Evolutionary conservation across 2,888 invertebrate genomes (phyloP).

Genomic region (Chrysopilus asiliformis): DNA sequence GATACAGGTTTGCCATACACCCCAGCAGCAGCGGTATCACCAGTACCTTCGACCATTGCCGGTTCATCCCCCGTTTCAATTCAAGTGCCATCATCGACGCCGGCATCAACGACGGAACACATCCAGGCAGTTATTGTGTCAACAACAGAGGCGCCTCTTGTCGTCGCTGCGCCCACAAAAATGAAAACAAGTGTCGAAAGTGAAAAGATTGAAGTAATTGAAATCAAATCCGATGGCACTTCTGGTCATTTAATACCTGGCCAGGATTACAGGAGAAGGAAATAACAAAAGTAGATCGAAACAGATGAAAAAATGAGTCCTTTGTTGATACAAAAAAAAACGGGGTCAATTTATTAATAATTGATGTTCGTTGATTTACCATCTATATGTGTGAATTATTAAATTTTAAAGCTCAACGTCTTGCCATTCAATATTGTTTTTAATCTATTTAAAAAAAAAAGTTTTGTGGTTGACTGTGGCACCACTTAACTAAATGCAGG

Average conservation of each 20-base stretch:
- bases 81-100: conserved; percentile 14
- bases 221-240: conserved; percentile 34
- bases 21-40: not conserved
- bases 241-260: conserved; percentile 30
- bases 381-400: too few species aligned
- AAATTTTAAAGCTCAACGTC: too few species aligned
- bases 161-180: conserved; percentile 9
- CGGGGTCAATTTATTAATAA: too few species aligned
- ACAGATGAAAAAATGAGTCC: too few species aligned
- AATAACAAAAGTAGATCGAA: conserved; percentile 2
- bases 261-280: not conserved
- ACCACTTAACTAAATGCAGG: too few species aligned
- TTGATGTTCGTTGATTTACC: too few species aligned
- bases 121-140: conserved; percentile 8
- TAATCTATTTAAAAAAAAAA: too few species aligned
- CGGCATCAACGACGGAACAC: conserved; percentile 7
- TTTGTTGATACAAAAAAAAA: too few species aligned
- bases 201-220: conserved; percentile 34
- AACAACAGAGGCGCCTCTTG: conserved; percentile 1
- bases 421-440: too few species aligned
- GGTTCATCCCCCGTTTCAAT: conserved; percentile 2
- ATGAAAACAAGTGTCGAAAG: conserved; percentile 27
- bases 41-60: not conserved
- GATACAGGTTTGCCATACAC: conserved; percentile 4
- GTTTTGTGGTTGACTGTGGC: too few species aligned